Evolutionary conservation across 2,888 invertebrate genomes (phyloP).

Genomic region (Plutella xylostella): DNA sequence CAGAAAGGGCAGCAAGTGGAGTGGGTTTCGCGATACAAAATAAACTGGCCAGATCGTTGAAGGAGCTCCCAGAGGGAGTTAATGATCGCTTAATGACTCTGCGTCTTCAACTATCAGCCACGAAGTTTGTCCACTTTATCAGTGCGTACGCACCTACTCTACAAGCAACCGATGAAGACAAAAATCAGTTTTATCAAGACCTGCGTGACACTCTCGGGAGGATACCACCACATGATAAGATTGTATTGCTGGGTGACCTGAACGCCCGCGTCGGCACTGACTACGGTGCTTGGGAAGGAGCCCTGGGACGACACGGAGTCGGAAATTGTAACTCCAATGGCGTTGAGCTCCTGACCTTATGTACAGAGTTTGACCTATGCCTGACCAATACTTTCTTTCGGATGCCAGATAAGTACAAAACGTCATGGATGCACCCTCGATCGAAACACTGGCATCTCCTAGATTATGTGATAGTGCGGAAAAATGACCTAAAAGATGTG

Average conservation of each 20-base stretch:
- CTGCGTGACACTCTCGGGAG: not conserved
- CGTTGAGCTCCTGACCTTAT: not conserved
- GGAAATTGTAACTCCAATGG: not conserved
- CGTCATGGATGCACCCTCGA: too few relatives aligned
- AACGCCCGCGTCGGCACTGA: not conserved
- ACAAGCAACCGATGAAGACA: not conserved
- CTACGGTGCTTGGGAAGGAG: not conserved
- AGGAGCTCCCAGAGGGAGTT: not conserved
- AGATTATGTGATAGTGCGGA: too few relatives aligned
- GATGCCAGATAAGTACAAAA: not conserved
- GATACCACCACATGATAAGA: not conserved
- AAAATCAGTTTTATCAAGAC: not conserved
- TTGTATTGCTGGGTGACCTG: not conserved
- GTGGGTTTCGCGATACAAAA: not conserved
- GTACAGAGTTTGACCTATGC: too few relatives aligned
- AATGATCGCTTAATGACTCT: too few relatives aligned
- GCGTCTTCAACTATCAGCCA: not conserved
- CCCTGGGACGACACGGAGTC: not conserved
- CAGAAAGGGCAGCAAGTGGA: not conserved
- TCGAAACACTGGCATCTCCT: too few relatives aligned
- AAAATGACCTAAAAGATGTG: too few relatives aligned
- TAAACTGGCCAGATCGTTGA: not conserved
- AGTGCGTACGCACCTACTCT: conserved; percentile 2
- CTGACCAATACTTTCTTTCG: not conserved
- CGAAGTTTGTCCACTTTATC: not conserved